A percentile compares a stretch with the other conserved stretches of the same genome.
Conservation (phyloP, 2,113 vertebrate genomes). For the Pterocles burchelli region DNA sequence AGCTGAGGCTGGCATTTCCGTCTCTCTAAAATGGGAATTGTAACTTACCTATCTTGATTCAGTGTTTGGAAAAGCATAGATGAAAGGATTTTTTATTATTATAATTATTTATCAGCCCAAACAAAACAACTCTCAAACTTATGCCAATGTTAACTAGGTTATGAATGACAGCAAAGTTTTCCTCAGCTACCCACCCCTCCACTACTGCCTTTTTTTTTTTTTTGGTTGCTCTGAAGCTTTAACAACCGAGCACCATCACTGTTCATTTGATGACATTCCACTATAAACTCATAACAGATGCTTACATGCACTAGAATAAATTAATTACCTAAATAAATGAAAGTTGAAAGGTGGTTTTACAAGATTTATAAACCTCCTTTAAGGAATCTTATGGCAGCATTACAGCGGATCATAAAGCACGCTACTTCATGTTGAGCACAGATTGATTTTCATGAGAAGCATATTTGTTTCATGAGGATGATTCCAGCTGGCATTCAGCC, state of each 20-base stretch:
- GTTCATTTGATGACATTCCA: not conserved
- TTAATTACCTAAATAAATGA: not conserved
- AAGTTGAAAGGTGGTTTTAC: not conserved
- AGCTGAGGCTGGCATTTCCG: not conserved
- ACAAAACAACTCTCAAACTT: not conserved
- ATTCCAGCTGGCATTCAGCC: slow-evolving; percentile 2
- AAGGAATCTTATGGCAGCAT: not conserved
- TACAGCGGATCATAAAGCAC: not conserved
- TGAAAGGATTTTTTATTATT: not conserved
- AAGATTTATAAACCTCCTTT: not conserved
- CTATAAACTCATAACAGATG: not conserved
- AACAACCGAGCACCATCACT: not conserved
- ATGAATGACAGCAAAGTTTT: not conserved
- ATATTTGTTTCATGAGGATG: not conserved
- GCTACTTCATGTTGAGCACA: not conserved
- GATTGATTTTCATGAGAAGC: not conserved
- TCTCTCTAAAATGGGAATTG: not conserved
- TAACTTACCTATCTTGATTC: not conserved
- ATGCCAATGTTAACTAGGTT: not conserved
- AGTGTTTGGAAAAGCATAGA: not conserved
- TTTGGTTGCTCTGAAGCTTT: not conserved
- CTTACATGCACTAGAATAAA: not conserved
- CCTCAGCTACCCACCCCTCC: not conserved
- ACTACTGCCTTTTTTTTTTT: not conserved
- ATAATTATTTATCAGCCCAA: not conserved